Evolutionary conservation across 2,888 invertebrate species (phyloP), one percentile per base, ranked within the genome.

Genomic region (Tenthredo notha): DNA sequence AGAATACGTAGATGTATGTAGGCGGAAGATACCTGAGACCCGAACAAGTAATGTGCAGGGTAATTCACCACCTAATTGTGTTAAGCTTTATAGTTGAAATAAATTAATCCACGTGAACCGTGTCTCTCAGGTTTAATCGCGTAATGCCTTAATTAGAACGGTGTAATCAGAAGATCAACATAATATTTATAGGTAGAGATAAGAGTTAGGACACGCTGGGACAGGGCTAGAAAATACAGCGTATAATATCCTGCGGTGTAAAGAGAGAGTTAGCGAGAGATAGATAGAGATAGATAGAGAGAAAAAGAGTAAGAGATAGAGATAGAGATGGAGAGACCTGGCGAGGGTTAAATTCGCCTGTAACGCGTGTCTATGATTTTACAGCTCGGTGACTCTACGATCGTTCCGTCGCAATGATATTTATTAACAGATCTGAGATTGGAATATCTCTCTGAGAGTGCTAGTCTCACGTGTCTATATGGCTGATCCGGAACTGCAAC

Each of bases 391-490:
- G 25, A 77, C 29, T 25, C 50, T 89, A 89, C 88, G 89, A 67
- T 67, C 67, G 67, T 33, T 89, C 88, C 90, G 91, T 90, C 90
- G 88, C 89, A 88, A 89, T 88, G 88, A 91, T 92, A 92, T 92
- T 92, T 91, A 91, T 89, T 89, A 86, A 87, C 88, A 85, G 86
- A 88, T 88, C 89, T 89, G 89, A 91, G 92, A 92, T 92, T 92
- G 92, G 91, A 90, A 91, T 92, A 91, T 92, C 91, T 92, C 91
- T 90, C 91, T 50, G 18, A 29, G 9, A 91, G 89, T 90, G 90
- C 88, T 89, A 88, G 88, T 88, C 88, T 43, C 86, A 84, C 87
- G 86, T 87, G 67, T 33, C 33, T 25, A 6, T 21, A 21, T 25
- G 9, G 12, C 12, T 61, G 61, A 82, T 70, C 83, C 58, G n/a